Base-by-base conservation (phyloP, 2,888 invertebrate species). In the Branchellion lobata region DNA sequence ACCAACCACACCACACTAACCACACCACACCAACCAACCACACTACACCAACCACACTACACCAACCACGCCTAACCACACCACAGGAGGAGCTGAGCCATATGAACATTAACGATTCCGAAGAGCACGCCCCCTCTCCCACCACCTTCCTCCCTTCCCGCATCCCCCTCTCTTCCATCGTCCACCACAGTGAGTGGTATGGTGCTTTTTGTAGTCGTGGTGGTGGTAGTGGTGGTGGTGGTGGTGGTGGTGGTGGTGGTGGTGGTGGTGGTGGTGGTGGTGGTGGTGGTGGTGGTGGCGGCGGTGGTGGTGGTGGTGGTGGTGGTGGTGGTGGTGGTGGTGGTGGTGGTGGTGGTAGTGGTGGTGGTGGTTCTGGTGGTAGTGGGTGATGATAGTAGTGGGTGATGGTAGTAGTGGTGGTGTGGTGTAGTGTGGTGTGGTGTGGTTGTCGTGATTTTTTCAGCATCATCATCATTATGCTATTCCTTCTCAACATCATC, bases 161-260 rank as follows among this genome's bases (percentile, higher is more conserved):
- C 27, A 82, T 83, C 71, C 81, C 81, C 72, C 82, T 81, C 82
- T 83, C 83, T 73, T 83, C 83, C 81, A 82, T 83, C 73, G 29
- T 77, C 1, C 61, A 77, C 18, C 33, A 18, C 14, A 34, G 31
- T 34, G 69, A 18, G 33, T 27, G n/a, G n/a, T n/a, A n/a, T n/a
- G n/a, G 14, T 18, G 51, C 14, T 51, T 51, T 11, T 11, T 27
- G n/a, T 65, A 11, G n/a, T 3, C 5, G n/a, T 3, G n/a, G 65
- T 3, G 65, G 65, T 3, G 29, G 29, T n/a, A n/a, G 21, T 11
- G 5, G 3, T 11, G 65, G 3, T 5, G 65, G 29, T 5, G 65
- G 65, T 65, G 65, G 3, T 5, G 65, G n/a, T 5, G 24, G 21
- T 5, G 3, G 3, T 5, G 21, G 8, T 5, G 29, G 29, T 3